phyloP scores from a whole-genome alignment of 2,113 vertebrate species.

The Craseonycteris thonglongyai region DNA sequence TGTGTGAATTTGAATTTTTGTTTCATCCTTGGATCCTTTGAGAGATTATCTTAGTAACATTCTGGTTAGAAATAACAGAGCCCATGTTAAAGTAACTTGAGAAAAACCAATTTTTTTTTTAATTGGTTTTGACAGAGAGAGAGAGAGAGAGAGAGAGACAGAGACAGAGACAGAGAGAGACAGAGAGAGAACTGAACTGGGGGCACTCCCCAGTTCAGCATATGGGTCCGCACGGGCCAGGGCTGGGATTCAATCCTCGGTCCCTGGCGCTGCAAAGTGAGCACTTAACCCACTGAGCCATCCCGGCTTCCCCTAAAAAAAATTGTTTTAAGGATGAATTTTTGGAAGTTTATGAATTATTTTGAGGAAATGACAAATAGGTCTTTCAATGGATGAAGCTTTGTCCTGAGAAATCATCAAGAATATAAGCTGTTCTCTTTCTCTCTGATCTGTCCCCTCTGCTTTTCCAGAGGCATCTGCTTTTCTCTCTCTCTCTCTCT shows the following conservation, averaged over 20 bases:
- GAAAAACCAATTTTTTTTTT: no score
- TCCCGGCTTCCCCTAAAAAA: no score
- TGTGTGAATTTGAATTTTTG: neutral
- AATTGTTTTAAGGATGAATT: neutral
- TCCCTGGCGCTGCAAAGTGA: no score
- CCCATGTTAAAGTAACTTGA: neutral
- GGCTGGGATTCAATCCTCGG: no score
- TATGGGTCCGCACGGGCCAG: no score
- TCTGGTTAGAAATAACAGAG: neutral
- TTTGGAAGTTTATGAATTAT: neutral
- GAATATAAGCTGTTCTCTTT: neutral
- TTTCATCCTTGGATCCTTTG: neutral
- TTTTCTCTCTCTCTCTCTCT: no score
- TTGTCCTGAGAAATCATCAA: neutral
- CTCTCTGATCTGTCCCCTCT: neutral
- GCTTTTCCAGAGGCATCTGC: neutral
- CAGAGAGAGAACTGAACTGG: no score
- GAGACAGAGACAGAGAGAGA: no score
- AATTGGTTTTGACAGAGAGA: no score
- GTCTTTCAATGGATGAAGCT: neutral
- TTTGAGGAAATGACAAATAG: neutral
- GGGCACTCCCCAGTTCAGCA: no score
- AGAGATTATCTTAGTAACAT: neutral
- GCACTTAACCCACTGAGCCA: no score
- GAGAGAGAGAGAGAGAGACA: no score